Evolutionary conservation across 2,113 vertebrate species (phyloP).

Genomic region (Crotalus horridus): DNA sequence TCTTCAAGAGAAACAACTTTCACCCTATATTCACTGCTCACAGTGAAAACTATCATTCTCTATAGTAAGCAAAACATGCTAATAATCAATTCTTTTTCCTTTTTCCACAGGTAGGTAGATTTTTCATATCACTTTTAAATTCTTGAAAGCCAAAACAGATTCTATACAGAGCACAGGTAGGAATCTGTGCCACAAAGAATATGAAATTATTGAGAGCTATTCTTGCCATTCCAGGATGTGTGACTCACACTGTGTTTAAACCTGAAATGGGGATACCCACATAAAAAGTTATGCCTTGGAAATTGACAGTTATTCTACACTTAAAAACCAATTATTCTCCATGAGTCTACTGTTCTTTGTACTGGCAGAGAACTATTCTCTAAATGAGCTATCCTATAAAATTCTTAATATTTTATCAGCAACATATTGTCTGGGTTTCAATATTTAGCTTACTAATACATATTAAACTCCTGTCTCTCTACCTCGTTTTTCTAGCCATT

Average conservation of each 20-base stretch:
- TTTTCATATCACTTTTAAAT: neutral
- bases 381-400: neutral
- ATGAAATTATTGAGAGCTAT: neutral
- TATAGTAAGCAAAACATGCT: neutral
- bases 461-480: no score
- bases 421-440: no score
- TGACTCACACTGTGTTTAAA: neutral
- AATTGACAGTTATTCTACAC: neutral
- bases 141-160: neutral
- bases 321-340: neutral
- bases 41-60: neutral
- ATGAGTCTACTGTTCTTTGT: neutral
- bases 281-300: neutral
- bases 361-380: neutral
- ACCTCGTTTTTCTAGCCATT: no score
- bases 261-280: neutral
- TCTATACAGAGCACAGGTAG: neutral
- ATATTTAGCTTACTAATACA: no score
- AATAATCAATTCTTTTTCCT: neutral
- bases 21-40: no score
- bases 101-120: neutral
- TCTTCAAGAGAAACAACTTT: no score
- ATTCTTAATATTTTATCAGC: no score
- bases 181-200: neutral
- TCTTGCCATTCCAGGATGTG: neutral